phyloP scores from a whole-genome alignment of 2,888 invertebrate species.

The Amitus sp. region DNA sequence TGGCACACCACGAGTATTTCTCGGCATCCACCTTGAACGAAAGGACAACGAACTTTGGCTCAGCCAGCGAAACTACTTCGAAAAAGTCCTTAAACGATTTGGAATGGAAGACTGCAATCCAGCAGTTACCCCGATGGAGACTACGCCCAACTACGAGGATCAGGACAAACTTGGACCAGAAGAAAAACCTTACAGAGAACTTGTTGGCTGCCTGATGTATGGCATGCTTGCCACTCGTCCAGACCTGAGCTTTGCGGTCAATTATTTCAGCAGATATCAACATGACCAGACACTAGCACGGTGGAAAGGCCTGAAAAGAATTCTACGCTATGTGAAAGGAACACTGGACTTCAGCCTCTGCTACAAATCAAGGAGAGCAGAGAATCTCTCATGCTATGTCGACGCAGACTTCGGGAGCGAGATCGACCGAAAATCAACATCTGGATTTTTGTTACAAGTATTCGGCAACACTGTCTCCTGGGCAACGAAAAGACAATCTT shows the following conservation, averaged over 20 bases:
- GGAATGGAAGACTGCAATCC: conserved; percentile 47
- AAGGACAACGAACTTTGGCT: conserved; percentile 34
- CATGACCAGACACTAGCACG: conserved; percentile 22
- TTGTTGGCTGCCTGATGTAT: conserved; percentile 38
- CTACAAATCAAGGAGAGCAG: not conserved
- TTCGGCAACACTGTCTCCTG: conserved; percentile 47
- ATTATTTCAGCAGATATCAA: conserved; percentile 31
- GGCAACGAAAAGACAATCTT: conserved; percentile 48
- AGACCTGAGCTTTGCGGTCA: conserved; percentile 25
- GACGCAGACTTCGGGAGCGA: conserved; percentile 15
- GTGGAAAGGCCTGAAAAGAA: conserved; percentile 39
- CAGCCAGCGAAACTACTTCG: conserved; percentile 42
- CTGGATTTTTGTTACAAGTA: conserved; percentile 47
- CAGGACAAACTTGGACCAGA: not conserved
- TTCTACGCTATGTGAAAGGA: conserved; percentile 34
- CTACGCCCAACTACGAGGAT: conserved; percentile 14
- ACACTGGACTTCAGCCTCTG: conserved; percentile 3
- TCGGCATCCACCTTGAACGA: conserved; percentile 45
- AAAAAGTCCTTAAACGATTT: conserved; percentile 43
- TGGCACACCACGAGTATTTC: conserved; percentile 39
- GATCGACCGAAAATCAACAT: conserved; percentile 45
- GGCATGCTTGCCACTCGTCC: conserved; percentile 31
- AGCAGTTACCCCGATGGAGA: conserved; percentile 39
- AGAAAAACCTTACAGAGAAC: conserved; percentile 31
- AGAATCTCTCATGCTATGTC: conserved; percentile 6